A percentile compares a stretch with the other conserved stretches of the same genome.
These are phyloP conservation scores for Myotis vivesi DNA, from an alignment of 2,797 vertebrate genomes.

Conservation along the genomic window DNA sequence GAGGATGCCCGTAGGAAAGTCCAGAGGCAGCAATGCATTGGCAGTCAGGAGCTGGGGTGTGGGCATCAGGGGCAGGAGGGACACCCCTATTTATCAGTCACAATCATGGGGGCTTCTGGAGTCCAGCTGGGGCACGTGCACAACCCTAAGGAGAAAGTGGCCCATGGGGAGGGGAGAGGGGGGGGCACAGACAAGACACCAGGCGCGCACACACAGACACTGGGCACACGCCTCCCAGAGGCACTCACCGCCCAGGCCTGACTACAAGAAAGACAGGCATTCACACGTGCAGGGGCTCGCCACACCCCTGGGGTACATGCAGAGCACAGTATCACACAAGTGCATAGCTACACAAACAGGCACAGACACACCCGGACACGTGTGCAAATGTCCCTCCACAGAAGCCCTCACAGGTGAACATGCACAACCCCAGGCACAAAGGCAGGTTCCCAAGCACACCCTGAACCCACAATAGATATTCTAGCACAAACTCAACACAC, in stretches of 20 bases:
- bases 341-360: neutral
- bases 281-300: accelerated
- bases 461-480: neutral
- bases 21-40: neutral
- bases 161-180: accelerated
- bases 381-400: neutral
- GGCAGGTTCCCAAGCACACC: neutral
- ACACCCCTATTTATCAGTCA: neutral
- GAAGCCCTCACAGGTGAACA: neutral
- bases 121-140: neutral
- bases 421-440: neutral
- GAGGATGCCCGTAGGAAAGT: neutral
- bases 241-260: neutral
- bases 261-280: neutral
- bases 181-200: neutral
- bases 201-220: neutral
- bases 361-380: neutral
- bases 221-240: neutral
- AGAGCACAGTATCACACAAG: neutral
- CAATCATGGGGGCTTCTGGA: neutral
- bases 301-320: neutral
- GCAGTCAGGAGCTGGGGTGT: neutral
- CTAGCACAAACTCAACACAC: neutral
- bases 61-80: neutral
- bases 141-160: neutral